phyloP scores from a whole-genome alignment of 2,113 vertebrate genomes.

The Rhynchomys soricoides region DNA sequence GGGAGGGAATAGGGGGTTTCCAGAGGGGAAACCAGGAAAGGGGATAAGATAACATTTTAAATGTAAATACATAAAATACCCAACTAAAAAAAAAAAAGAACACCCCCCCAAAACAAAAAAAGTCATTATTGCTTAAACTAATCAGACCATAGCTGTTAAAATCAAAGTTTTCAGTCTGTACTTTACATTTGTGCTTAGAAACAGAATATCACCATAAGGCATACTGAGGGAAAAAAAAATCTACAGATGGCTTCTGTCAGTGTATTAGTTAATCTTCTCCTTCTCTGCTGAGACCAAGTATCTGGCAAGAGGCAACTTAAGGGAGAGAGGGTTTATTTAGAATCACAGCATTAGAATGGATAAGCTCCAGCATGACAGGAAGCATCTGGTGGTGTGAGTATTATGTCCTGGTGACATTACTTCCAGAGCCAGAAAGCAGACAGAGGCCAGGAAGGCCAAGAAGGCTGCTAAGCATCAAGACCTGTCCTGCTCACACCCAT shows the following conservation, averaged over 20 bases:
- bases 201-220: not conserved
- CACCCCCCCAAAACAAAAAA: too few relatives aligned
- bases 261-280: not conserved
- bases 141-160: conserved; percentile 36
- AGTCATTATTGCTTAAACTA: conserved; percentile 7
- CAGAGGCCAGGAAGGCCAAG: not conserved
- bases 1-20: too few relatives aligned
- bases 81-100: too few relatives aligned
- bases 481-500: too few relatives aligned
- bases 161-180: conserved; percentile 35
- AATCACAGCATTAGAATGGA: not conserved
- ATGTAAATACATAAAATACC: too few relatives aligned
- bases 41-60: too few relatives aligned
- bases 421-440: not conserved
- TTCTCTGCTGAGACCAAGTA: not conserved
- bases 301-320: not conserved
- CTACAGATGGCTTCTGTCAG: not conserved
- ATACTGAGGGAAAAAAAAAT: not conserved
- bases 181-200: not conserved
- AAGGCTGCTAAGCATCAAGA: not conserved
- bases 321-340: not conserved
- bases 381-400: not conserved
- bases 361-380: not conserved
- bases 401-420: not conserved
- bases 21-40: too few relatives aligned